A percentile compares a stretch with the other conserved stretches of the same genome.
Evolutionary conservation across 2,888 invertebrate species (phyloP).

Genomic region (Ormyrus rosae): DNA sequence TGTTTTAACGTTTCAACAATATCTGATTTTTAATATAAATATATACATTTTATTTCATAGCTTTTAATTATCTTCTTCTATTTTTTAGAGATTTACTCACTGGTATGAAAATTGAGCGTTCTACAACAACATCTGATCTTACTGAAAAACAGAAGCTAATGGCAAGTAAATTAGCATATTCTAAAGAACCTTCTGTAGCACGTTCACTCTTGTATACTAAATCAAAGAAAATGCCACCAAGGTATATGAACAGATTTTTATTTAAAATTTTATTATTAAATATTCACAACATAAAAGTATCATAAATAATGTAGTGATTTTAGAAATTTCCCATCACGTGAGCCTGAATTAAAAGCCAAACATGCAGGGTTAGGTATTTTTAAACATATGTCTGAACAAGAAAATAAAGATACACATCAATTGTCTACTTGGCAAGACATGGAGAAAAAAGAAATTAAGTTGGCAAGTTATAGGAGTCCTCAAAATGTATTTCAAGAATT

Average conservation of each 20-base stretch:
- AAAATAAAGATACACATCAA: constrained; percentile 71
- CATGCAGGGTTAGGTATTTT: constrained; percentile 33
- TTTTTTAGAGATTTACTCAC: constrained; percentile 82
- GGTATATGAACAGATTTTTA: not conserved
- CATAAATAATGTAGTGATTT: not conserved
- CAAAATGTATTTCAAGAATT: constrained; percentile 95
- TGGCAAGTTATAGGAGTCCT: constrained; percentile 85
- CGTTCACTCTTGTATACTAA: constrained; percentile 3
- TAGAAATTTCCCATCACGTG: not conserved
- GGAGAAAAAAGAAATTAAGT: constrained; percentile 81
- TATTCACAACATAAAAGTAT: constrained; percentile 5
- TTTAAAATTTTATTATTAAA: not conserved
- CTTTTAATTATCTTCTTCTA: constrained; percentile 29
- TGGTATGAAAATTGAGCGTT: constrained; percentile 87
- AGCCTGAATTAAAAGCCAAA: not conserved
- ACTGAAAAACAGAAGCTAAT: not conserved
- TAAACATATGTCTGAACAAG: constrained; percentile 16
- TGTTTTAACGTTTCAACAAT: not conserved
- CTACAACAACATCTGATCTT: constrained; percentile 73
- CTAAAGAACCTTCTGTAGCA: constrained; percentile 10
- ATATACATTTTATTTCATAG: not conserved
- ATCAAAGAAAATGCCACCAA: not conserved
- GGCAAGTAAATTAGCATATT: constrained; percentile 53
- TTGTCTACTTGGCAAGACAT: constrained; percentile 84
- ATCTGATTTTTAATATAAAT: too few relatives aligned